phyloP scores from a whole-genome alignment of 37 sponge, comb jelly and placozoan species.

The Mnemiopsis leidyi region DNA sequence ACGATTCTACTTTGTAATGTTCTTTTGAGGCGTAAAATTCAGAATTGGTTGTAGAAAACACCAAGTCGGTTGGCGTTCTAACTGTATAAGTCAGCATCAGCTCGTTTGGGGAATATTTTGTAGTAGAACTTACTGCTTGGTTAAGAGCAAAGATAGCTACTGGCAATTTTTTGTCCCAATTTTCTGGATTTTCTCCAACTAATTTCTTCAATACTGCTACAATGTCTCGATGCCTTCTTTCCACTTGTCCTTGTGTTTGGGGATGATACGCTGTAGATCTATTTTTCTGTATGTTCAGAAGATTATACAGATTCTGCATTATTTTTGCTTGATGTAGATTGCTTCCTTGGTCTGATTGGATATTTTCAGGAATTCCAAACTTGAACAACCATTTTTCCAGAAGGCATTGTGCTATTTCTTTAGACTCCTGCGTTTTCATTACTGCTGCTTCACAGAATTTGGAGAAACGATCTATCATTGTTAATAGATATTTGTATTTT shows the following conservation, averaged over 20 bases:
- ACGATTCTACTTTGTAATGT: neutral
- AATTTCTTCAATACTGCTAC: neutral
- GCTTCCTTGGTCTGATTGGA: neutral
- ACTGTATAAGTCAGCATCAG: neutral
- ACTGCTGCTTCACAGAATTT: neutral
- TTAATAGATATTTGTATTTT: neutral
- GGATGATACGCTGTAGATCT: slow-evolving; percentile 21
- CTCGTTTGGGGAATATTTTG: neutral
- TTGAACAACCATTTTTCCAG: neutral
- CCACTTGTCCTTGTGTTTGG: neutral
- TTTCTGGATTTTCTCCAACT: neutral
- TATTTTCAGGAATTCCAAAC: neutral
- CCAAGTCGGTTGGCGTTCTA: neutral
- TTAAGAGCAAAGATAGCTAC: neutral
- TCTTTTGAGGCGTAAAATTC: neutral
- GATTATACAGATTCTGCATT: neutral
- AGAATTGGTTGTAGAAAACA: neutral
- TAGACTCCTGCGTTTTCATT: neutral
- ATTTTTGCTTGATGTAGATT: neutral
- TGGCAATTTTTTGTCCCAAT: neutral
- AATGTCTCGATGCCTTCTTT: neutral
- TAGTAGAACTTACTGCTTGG: neutral
- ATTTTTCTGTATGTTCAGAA: neutral
- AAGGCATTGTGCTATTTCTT: neutral
- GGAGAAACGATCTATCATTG: neutral